Base-by-base conservation (phyloP, 2,797 vertebrate species). In the Enteromius argenteus region DNA sequence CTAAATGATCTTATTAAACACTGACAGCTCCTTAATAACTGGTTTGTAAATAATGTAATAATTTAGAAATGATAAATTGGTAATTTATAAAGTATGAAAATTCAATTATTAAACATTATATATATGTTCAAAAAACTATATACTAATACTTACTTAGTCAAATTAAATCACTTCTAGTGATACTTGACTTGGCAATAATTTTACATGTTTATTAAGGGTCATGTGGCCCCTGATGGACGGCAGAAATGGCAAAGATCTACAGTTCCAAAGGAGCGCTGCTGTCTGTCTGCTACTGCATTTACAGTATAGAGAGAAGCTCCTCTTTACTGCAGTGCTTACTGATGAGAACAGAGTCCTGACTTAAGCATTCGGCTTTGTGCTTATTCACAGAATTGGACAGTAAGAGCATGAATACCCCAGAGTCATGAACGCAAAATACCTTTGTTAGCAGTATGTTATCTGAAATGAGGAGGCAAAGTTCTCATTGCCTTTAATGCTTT, bases 311-410 rank as follows among this genome's bases (percentile, higher is more conserved):
- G 19, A 42, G 51, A 79, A 44, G 23, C 78, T 76, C 68, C 78
- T 56, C 66, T 73, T 19, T 66, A 84, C 77, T 83, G 83, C 87
- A 77, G 60, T 83, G 76, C 56, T 90, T 73, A 86, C 81, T 58
- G 80, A 87, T 83, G 23, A 46, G 81, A 85, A 81, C 86, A 86
- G 71, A 71, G 44, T 71, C 82, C 49, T 46, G 71, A 84, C 71
- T 60, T 86, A 82, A 81, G 88, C 82, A 85, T 73, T 74, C 10
- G 80, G 74, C 75, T 89, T 91, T 91, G 77, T 92, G 90, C 88
- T 90, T 90, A 91, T 88, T 92, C 90, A 91, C 87, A 80, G 74
- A 83, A 84, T 85, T 85, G 60, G 72, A 86, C 39, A 46, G 69
- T 87, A 86, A 88, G 81, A 72, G 79, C 81, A 35, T 9, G 4